Evolutionary conservation across 2,888 invertebrate genomes (phyloP), one percentile per base, ranked within the genome.

Genomic region (Leptinotarsa haldemani): DNA sequence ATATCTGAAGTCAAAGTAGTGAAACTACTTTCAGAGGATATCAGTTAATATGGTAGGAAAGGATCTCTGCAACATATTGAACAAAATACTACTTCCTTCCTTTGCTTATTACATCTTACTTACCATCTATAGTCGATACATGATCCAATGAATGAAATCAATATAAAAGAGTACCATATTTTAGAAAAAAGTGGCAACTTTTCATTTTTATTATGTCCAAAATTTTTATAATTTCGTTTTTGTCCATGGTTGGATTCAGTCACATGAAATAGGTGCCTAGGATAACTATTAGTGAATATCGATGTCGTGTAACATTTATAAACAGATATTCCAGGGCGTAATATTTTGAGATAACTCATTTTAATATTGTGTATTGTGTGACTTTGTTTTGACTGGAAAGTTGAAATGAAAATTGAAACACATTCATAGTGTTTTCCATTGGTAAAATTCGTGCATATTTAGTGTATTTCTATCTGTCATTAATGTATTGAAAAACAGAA

Each of bases 131-230:
- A 90, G 81, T 91, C 87, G 7, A 89, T 65, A 1, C 84, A 70
- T 0, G 85, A 82, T 1, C 85, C 69, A 1, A 89, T 0, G 69
- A 90, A 85, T 0, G 85, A 64, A 7, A 84, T 69, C 0, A 87
- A 74, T 3, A 90, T 77, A 18, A 90, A 78, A 0, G 83, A 72
- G 80, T 88, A 88, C 81, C 86, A 90, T 25, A 86, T 78, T 79
- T 86, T 89, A 1, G 90, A 88, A 5, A 89, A 7, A 0, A 47
- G 80, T 0, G 90, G 87, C 7, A 85, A 85, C 22, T 83, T 83
- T 69, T 88, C 86, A 4, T 85, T 83, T 81, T 88, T 88, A 78
- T 91, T 88, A 78, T 91, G 91, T 0, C 91, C 91, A 82, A 91
- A 91, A 77, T 90, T 89, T 82, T 90, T 90, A 80, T 89, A 87